Evolutionary conservation across 2,797 vertebrate genomes (phyloP), one percentile per base, ranked within the genome.

Genomic region (Argentina silus): DNA sequence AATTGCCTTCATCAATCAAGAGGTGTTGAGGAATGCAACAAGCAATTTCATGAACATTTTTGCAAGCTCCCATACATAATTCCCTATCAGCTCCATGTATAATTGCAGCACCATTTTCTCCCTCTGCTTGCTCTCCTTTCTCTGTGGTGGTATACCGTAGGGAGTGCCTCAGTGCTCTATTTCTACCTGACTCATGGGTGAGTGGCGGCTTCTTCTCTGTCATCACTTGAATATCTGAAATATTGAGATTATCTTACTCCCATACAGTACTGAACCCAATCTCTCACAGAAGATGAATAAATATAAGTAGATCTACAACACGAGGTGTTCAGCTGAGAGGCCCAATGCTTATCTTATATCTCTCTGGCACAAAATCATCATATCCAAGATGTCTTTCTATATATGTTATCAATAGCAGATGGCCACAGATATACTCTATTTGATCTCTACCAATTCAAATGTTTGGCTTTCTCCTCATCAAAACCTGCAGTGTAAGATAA

Each of bases 1-100:
- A 93, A 92, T 93, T 93, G 90, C 86, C 88, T 90, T 81, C 88
- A 93, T 92, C 85, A 88, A 90, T 91, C 85, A 92, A 89, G 82
- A 84, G 75, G 82, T 85, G 87, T 74, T 89, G 87, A 91, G 82
- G 86, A 86, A 91, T 85, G 77, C 81, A 89, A 88, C 79, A 84
- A 81, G 87, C 89, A 92, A 90, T 84, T 88, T 88, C 85, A 81
- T 85, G 83, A 79, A 81, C 78, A 88, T 82, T 78, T 11, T 27
- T 60, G 6, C 85, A 77, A 90, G 87, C 85, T 90, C 79, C 84
- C 77, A 84, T 85, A 75, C 77, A 90, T 78, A 60, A 89, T 87
- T 91, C 78, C 83, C 78, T 68, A 90, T 86, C 88, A 88, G 72
- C 9, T 78, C 42, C 71, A 11, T 72, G 75, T 76, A 70, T 72